phyloP scores from a whole-genome alignment of 2,113 vertebrate species.

The Rattus rattus region DNA sequence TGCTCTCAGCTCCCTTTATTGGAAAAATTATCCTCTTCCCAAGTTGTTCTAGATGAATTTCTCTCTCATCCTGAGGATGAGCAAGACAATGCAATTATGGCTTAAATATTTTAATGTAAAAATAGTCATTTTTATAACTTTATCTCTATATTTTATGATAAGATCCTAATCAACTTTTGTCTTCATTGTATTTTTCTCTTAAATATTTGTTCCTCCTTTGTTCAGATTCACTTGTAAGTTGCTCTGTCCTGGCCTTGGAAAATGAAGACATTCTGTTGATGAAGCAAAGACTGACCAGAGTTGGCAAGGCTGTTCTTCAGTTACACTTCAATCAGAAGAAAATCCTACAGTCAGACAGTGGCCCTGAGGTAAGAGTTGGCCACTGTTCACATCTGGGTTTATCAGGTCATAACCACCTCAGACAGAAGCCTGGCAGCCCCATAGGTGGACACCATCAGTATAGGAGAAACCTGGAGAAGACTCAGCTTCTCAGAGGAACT shows the following conservation, averaged over 20 bases:
- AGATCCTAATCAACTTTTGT: slow-evolving; percentile 43
- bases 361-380: not conserved
- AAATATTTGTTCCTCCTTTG: slow-evolving; percentile 4
- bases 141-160: slow-evolving; percentile 22
- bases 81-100: not conserved
- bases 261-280: slow-evolving; percentile 42
- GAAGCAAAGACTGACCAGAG: not conserved
- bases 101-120: not conserved
- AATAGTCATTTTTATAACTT: slow-evolving; percentile 30
- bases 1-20: not conserved
- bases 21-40: not conserved
- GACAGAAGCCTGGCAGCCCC: not conserved
- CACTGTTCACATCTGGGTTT: not conserved
- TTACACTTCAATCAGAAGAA: not conserved
- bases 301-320: not conserved
- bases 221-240: not conserved
- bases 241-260: slow-evolving; percentile 45
- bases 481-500: not conserved
- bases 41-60: slow-evolving; percentile 39
- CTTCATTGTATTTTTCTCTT: slow-evolving; percentile 43
- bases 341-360: not conserved
- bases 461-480: not conserved
- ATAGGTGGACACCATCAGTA: fast-evolving
- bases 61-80: slow-evolving; percentile 21
- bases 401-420: not conserved